These are phyloP conservation scores for Mercenaria mercenaria DNA, from an alignment of 1,140 invertebrate genomes.

Conservation along the genomic window DNA sequence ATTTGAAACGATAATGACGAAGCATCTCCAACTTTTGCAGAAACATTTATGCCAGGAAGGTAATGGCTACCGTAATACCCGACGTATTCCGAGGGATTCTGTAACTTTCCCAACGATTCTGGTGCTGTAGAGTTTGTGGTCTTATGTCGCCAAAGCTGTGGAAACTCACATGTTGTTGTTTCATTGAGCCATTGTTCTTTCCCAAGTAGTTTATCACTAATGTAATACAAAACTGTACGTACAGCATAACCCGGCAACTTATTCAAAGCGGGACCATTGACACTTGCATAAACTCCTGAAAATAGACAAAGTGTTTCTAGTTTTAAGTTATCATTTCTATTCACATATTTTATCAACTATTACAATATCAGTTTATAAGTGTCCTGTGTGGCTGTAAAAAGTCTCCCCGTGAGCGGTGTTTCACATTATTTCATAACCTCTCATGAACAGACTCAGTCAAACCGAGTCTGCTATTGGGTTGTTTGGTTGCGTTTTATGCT, in stretches of 20 bases:
- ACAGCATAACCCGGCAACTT: neutral
- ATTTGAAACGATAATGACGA: neutral
- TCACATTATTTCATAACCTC: neutral
- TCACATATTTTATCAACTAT: neutral
- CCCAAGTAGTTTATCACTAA: neutral
- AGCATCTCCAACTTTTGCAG: neutral
- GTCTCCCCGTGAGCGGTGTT: too few species aligned
- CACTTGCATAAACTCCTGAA: slow-evolving; percentile 35
- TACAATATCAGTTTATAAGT: neutral
- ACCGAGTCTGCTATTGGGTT: neutral
- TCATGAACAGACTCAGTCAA: neutral
- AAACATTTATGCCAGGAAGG: neutral
- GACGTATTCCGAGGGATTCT: neutral
- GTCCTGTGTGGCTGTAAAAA: neutral
- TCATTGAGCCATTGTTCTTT: slow-evolving; percentile 27
- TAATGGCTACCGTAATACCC: neutral
- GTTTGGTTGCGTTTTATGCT: neutral
- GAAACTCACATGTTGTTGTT: slow-evolving; percentile 44
- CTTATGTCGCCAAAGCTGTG: neutral
- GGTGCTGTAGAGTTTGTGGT: neutral
- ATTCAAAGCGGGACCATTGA: neutral
- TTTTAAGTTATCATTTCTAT: neutral
- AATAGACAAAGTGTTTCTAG: neutral
- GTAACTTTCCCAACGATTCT: neutral
- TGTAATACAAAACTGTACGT: slow-evolving; percentile 7